Conservation (phyloP, 2,113 vertebrate genomes). For the Donacobius atricapilla region DNA sequence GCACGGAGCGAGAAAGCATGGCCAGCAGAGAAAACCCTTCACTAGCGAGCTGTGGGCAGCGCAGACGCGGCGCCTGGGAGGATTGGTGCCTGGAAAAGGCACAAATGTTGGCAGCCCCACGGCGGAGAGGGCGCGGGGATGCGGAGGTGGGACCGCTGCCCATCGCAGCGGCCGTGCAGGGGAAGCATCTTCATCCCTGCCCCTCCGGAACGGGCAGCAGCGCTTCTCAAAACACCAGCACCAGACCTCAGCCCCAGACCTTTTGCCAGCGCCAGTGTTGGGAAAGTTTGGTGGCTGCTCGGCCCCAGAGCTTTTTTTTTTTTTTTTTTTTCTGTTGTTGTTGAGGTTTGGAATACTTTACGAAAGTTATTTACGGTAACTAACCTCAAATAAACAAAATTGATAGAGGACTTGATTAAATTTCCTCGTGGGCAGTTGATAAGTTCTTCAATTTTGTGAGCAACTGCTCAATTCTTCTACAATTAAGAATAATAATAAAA, state of each 20-base stretch:
- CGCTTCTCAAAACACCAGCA: background rate
- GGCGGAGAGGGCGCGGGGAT: fast-evolving
- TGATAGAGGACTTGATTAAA: background rate
- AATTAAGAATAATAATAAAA: background rate
- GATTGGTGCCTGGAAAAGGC: background rate
- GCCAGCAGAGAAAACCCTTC: background rate
- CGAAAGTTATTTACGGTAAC: background rate
- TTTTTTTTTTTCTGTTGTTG: too few relatives aligned
- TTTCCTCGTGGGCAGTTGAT: background rate
- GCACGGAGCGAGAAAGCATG: background rate
- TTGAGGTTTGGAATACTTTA: background rate
- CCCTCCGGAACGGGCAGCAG: background rate
- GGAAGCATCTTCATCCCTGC: background rate
- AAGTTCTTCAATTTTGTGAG: background rate
- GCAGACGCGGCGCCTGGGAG: background rate
- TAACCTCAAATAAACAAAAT: background rate
- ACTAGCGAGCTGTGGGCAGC: fast-evolving
- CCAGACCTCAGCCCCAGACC: background rate
- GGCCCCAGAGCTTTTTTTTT: too few relatives aligned
- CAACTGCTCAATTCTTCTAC: background rate
- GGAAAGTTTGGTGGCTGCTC: background rate
- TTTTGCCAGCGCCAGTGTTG: fast-evolving
- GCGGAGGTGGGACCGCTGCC: background rate
- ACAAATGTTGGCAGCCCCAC: background rate
- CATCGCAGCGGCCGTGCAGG: background rate